Evolutionary conservation across 1,140 invertebrate species (phyloP).

Genomic region (Leptestheria dahalacensis): DNA sequence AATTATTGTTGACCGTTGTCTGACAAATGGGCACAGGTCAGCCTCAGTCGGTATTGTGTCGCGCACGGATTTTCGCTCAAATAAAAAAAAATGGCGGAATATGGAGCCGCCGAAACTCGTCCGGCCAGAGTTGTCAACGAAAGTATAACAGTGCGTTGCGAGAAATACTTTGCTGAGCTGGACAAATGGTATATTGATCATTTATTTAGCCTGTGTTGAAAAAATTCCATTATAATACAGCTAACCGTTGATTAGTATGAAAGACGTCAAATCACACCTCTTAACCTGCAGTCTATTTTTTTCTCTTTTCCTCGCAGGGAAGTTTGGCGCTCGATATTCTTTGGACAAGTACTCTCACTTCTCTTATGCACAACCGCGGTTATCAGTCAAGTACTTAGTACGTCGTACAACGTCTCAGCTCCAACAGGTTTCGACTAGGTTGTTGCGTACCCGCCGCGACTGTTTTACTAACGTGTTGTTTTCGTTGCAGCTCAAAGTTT

Average conservation of each 20-base stretch:
- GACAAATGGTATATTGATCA: conserved; percentile 8
- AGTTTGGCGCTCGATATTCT: conserved; percentile 54
- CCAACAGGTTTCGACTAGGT: conserved; percentile 40
- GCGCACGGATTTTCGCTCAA: too few species aligned
- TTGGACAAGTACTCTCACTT: conserved; percentile 59
- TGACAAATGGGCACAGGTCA: too few species aligned
- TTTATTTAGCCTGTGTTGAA: neutral
- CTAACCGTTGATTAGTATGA: neutral
- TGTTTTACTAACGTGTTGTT: conserved; percentile 6
- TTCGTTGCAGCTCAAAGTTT: conserved; percentile 57
- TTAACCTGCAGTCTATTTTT: neutral
- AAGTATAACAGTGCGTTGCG: conserved; percentile 10
- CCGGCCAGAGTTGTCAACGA: neutral
- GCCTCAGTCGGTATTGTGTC: too few species aligned
- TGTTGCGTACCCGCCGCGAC: neutral
- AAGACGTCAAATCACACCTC: neutral
- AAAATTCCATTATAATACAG: neutral
- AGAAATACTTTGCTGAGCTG: conserved; percentile 15
- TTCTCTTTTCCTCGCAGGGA: conserved; percentile 35
- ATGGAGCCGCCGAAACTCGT: neutral
- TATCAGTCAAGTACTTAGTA: conserved; percentile 54
- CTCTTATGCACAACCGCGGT: conserved; percentile 58
- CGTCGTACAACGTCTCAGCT: conserved; percentile 45
- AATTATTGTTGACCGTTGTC: too few species aligned
- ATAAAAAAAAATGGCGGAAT: neutral